Evolutionary conservation across 2,888 invertebrate species (phyloP), one percentile per base, ranked within the genome.

Genomic region (Xylophagus ater): DNA sequence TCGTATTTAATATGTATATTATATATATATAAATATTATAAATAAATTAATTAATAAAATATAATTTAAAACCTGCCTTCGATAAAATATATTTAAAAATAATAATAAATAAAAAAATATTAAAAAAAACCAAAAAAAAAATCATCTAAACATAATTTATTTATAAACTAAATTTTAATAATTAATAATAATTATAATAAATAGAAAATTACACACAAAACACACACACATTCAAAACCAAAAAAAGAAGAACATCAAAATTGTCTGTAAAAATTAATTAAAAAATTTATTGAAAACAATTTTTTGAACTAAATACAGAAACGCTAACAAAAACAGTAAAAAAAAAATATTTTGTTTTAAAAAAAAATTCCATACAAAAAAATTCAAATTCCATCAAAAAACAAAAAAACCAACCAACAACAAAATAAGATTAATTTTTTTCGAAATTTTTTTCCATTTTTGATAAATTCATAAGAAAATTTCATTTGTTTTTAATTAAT

Each of bases 51-150:
- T 13, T 19, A 26, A 18, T 18, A 34, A 24, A 40, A 41, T 38
- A 37, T 45, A 42, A 40, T 45, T 45, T 45, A 45, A 42, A 40
- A 45, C 45, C 45, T 45, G 45, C 45, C 45, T 45, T 45, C 42
- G 40, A 42, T 40, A 40, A 30, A n/a, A 41, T 39, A 38, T 12
- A 28, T 20, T 26, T 40, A 25, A 10, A 32, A 15, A 37, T 12
- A 32, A 15, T 14, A 30, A 31, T 23, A 24, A 23, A 34, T 13
- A 34, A 13, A 26, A 29, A 26, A 35, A 35, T 19, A 25, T 24
- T 24, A 20, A 41, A 35, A 40, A 18, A 25, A 32, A 25, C 23
- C 13, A 15, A 32, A 37, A 33, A 36, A 12, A 26, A 28, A 9
- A 37, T 32, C 33, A 41, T 26, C 12, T n/a, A 40, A 12, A 12